phyloP scores from a whole-genome alignment of 1,140 invertebrate species.

The Drosophila truncata region DNA sequence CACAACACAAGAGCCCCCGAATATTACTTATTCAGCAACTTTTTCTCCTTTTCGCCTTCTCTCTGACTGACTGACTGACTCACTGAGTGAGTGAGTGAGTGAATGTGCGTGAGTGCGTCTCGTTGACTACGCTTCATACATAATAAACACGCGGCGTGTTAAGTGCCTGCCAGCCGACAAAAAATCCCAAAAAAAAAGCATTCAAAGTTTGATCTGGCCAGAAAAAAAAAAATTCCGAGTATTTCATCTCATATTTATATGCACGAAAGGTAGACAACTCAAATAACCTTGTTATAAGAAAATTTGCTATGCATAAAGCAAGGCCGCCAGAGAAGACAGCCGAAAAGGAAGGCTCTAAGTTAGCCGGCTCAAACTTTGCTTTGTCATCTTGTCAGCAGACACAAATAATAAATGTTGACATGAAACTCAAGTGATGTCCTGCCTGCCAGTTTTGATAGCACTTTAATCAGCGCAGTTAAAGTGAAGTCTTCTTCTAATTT shows the following conservation, averaged over 20 bases:
- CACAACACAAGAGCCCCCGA: constrained; percentile 39
- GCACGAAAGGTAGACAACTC: constrained; percentile 45
- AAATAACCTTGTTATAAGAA: constrained; percentile 47
- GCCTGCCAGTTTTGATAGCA: neutral
- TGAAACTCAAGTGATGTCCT: constrained; percentile 27
- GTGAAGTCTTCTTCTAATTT: too few relatives aligned
- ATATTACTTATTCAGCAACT: constrained; percentile 81
- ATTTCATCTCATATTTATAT: constrained; percentile 54
- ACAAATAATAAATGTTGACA: constrained; percentile 28
- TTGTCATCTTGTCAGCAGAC: constrained; percentile 37
- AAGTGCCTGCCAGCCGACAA: constrained; percentile 52
- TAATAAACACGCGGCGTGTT: constrained; percentile 81
- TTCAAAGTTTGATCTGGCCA: constrained; percentile 33
- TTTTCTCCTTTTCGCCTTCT: constrained; percentile 16
- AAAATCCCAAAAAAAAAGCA: constrained; percentile 27
- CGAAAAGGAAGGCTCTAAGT: constrained; percentile 16
- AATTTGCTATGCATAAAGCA: constrained; percentile 47
- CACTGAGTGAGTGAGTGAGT: constrained; percentile 31
- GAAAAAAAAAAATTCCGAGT: constrained; percentile 6
- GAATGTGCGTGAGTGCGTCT: constrained; percentile 68
- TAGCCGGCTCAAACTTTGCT: constrained; percentile 30
- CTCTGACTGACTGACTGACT: constrained; percentile 1
- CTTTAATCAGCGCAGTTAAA: neutral
- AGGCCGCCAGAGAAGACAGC: neutral
- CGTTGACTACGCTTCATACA: constrained; percentile 82